Base-by-base conservation (phyloP, 2,888 invertebrate species). In the Torymus aiolomorphi region DNA sequence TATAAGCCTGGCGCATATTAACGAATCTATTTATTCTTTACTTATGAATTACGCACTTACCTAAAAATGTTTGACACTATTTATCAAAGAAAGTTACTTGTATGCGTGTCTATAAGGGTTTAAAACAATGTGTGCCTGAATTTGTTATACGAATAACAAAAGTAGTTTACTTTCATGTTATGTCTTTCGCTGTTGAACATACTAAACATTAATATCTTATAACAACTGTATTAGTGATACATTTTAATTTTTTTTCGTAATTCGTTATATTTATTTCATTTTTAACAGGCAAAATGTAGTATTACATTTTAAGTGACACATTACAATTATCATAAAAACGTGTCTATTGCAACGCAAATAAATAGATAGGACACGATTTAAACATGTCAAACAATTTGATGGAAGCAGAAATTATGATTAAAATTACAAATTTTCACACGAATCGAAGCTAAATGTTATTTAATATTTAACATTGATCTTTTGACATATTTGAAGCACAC, bases 401-500 rank as follows among this genome's bases (percentile, higher is more conserved):
- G 1, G 8, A 70, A 78, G 67, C 70, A 70, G 5, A 77, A 62
- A 63, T 56, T 14, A 70, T 72, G 8, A 14, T 54, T 14, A 67
- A 67, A 78, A 49, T 71, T 57, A 54, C 61, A 16, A 20, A 72
- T 62, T 62, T 78, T 63, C 56, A 78, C 66, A 72, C 31, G 54
- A 81, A 66, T 80, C 63, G 57, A 76, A 75, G 62, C 75, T 81
- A 73, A 76, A 72, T 18, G 56, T 72, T 77, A 73, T 42, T 72
- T 78, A 14, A 69, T 78, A 67, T 81, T 78, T 56, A 75, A 81
- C 78, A 81, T 63, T 63, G 75, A 78, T 69, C 49, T 2, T 78
- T 77, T 62, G 71, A 63, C 75, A 81, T 78, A 81, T 78, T 78
- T 72, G 57, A 81, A 78, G 78, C 71, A 65, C 65, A 81, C 75